Base-by-base conservation (phyloP, 1,140 invertebrate genomes). In the Trichonephila clavata region DNA sequence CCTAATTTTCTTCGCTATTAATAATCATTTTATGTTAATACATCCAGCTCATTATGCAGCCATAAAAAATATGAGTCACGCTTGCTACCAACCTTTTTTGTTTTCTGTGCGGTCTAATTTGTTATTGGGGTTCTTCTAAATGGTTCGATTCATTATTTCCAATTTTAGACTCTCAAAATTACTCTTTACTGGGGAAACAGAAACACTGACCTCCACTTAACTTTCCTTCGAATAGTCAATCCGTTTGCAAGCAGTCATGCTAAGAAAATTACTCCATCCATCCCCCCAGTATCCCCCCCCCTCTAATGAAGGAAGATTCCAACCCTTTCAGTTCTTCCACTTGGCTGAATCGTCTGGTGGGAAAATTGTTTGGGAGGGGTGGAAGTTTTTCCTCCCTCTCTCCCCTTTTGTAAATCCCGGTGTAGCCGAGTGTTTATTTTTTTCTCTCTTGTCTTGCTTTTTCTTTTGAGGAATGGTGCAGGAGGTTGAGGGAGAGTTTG, bases 261-360 rank as follows among this genome's bases (percentile, higher is more conserved):
- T 18, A 39, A 83, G 27, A 60, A 92, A 92, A 92, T 92, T 92
- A 92, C 91, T 50, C 91, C 77, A 16, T 50, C n/a, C 20, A 20
- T 63, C 60, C 60, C 16, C 39, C 8, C 16, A 43, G 18, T 24
- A 24, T 21, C 81, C 81, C 81, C 65, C 77, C 21, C 68, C 65
- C 13, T 16, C 81, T 90, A 94, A 90, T 92, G 68, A n/a, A 80
- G 39, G 88, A 71, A 77, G 59, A 77, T 24, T 59, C 32, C 81
- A 92, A 90, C 93, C 93, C 93, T 94, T 93, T 93, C 39, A 21
- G 57, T 18, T 88, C 84, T 63, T 65, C 68, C 50, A 27, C 81
- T 68, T 60, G 60, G 21, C n/a, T 50, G 50, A 50, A 50, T 50
- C 65, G 32, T 21, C 80, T 27, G 21, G 90, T 86, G 83, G 83